Conservation (phyloP, 2,113 vertebrate genomes). For the Thamnophis sirtalis region DNA sequence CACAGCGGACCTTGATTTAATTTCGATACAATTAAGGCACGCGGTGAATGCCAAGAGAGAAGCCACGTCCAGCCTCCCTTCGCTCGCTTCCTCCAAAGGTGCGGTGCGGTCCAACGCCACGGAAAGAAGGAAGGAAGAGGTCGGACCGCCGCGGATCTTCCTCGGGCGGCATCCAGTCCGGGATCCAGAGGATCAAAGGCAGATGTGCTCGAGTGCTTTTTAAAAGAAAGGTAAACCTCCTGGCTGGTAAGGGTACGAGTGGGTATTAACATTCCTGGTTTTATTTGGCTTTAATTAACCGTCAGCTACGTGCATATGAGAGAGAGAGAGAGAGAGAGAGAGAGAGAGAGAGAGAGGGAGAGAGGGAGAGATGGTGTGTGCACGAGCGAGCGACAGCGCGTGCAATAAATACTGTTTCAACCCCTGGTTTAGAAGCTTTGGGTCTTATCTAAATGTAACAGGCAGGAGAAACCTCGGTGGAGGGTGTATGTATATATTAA, state of each 20-base stretch:
- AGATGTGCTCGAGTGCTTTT: neutral
- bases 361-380: too few relatives aligned
- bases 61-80: conserved; percentile 64
- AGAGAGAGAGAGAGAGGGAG: neutral
- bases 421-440: neutral
- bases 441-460: neutral
- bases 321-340: neutral
- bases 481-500: neutral
- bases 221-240: neutral
- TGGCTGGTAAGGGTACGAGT: neutral
- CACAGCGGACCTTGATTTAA: conserved; percentile 99
- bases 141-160: neutral
- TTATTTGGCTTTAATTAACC: neutral
- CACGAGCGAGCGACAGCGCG: neutral
- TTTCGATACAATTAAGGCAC: conserved; percentile 93
- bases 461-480: neutral
- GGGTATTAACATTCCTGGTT: neutral
- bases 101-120: neutral
- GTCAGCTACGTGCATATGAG: neutral
- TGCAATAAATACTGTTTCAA: neutral
- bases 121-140: neutral
- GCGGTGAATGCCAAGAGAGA: conserved; percentile 90
- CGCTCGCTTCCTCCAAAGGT: neutral
- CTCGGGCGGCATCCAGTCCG: neutral
- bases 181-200: neutral